Conservation (phyloP, 2,113 vertebrate species). For the Benitochromis conjunctus region DNA sequence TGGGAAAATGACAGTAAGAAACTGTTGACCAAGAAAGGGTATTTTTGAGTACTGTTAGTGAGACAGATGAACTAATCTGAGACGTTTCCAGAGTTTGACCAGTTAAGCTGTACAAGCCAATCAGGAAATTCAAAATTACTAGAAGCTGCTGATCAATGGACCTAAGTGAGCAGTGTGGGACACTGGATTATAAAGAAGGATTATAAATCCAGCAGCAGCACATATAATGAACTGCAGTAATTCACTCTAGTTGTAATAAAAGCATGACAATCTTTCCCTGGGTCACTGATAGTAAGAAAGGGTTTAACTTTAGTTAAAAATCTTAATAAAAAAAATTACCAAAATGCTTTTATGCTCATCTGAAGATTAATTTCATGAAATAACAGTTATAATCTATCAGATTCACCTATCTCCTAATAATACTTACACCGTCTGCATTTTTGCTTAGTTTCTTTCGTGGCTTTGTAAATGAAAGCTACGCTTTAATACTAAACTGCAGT, state of each 20-base stretch:
- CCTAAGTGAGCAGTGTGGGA: background rate
- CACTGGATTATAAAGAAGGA: background rate
- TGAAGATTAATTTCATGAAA: background rate
- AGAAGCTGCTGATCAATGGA: background rate
- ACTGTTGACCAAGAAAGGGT: too few species aligned
- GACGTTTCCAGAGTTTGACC: background rate
- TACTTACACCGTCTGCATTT: background rate
- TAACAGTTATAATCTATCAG: background rate
- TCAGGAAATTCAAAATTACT: background rate
- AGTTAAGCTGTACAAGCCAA: background rate
- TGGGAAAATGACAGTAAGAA: too few species aligned
- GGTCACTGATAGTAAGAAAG: background rate
- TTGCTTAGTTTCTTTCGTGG: background rate
- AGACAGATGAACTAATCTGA: background rate
- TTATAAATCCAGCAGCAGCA: background rate
- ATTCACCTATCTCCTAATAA: background rate
- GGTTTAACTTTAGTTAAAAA: background rate
- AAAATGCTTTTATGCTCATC: background rate
- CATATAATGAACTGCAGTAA: background rate
- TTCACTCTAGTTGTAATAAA: background rate
- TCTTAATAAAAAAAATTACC: background rate
- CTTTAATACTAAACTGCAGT: background rate
- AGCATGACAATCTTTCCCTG: rapidly evolving
- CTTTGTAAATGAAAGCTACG: background rate
- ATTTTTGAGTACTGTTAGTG: background rate